phyloP scores from a whole-genome alignment of 1,140 invertebrate genomes.

The Procambarus clarkii region DNA sequence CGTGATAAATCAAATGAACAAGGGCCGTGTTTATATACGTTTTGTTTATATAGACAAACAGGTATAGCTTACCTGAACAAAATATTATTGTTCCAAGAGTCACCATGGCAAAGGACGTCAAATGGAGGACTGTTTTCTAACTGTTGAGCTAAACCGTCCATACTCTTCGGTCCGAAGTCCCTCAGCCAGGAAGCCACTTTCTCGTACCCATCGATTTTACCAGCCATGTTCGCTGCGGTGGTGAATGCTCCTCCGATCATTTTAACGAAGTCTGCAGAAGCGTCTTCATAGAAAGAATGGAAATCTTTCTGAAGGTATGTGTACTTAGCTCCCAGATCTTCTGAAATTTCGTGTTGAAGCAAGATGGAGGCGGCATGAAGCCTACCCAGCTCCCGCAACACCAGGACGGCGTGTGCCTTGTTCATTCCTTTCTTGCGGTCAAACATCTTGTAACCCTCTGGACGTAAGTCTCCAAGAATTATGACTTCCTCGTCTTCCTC shows the following conservation, averaged over 20 bases:
- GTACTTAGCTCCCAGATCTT: constrained; percentile 21
- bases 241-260: not conserved
- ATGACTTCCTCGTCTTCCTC: constrained; percentile 24
- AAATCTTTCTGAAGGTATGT: constrained; percentile 37
- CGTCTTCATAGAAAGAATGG: not conserved
- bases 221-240: constrained; percentile 1
- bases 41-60: not conserved
- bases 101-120: constrained; percentile 27
- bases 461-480: constrained; percentile 48
- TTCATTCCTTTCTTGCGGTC: constrained; percentile 56
- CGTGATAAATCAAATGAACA: not conserved
- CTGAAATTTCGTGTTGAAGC: not conserved
- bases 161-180: not conserved
- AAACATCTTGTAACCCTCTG: constrained; percentile 54
- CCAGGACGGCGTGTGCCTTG: constrained; percentile 28
- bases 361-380: constrained; percentile 55
- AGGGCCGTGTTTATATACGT: not conserved
- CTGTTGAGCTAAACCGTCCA: not conserved
- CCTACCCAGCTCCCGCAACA: constrained; percentile 42
- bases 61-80: constrained; percentile 27
- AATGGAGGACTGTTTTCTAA: not conserved
- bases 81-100: constrained; percentile 54
- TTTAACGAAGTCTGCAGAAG: not conserved
- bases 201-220: constrained; percentile 43
- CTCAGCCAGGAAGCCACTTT: constrained; percentile 14